phyloP scores from a whole-genome alignment of 64 coral and sea anemone genomes.

The Dendrophyllia cribrosa region DNA sequence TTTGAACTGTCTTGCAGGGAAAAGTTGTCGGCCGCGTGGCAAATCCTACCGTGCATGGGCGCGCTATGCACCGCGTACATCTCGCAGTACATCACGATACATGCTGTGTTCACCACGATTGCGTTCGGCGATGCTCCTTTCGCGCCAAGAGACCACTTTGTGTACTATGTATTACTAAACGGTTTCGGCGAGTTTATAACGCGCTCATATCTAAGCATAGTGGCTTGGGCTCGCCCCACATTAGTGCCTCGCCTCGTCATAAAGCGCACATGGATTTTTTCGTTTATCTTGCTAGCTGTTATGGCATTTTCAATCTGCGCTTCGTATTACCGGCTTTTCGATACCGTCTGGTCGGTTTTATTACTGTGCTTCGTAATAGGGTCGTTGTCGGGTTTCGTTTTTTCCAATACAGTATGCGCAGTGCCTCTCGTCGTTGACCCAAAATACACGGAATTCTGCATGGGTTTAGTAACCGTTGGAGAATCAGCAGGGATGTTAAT shows the following conservation, averaged over 20 bases:
- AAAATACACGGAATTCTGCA: conserved; percentile 81
- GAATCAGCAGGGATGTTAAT: conserved; percentile 66
- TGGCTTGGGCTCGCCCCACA: conserved; percentile 62
- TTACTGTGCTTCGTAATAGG: conserved; percentile 76
- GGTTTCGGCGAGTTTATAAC: conserved; percentile 71
- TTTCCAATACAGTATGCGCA: conserved; percentile 71
- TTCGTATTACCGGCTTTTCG: conserved; percentile 76
- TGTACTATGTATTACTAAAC: conserved; percentile 79
- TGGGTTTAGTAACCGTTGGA: conserved; percentile 83
- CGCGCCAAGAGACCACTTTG: conserved; percentile 81
- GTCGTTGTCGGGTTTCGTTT: conserved; percentile 74
- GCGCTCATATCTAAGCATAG: conserved; percentile 71
- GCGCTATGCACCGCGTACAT: conserved; percentile 68
- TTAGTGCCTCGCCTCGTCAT: conserved; percentile 60
- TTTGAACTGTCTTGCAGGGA: conserved; percentile 58
- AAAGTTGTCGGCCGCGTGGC: conserved; percentile 58
- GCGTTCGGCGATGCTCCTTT: conserved; percentile 76
- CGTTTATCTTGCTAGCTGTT: conserved; percentile 52
- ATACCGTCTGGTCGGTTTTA: conserved; percentile 61
- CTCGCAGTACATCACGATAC: conserved; percentile 80
- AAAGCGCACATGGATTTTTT: conserved; percentile 77
- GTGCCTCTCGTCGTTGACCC: conserved; percentile 72
- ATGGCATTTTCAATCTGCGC: conserved; percentile 57
- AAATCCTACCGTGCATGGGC: conserved; percentile 67
- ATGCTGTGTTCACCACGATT: conserved; percentile 86